These are phyloP conservation scores for Plecturocebus donacophilus DNA, from an alignment of 2,113 vertebrate genomes.

Conservation along the genomic window DNA sequence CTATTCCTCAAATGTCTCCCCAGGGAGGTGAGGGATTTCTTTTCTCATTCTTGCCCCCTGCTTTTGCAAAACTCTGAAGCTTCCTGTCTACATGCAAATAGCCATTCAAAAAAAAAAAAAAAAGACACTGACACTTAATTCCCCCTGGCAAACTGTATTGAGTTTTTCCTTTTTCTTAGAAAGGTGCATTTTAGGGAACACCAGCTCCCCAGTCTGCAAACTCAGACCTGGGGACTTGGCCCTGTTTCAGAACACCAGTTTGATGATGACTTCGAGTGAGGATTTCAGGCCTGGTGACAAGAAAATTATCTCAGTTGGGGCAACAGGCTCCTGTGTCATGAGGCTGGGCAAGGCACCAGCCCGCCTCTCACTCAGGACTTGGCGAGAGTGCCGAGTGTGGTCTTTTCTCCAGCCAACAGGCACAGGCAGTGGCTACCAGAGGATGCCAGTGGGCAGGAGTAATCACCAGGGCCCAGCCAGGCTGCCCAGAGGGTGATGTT, in stretches of 20 bases:
- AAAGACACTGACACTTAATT: background rate
- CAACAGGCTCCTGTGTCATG: background rate
- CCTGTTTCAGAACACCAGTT: conserved; percentile 57
- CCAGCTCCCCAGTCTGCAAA: background rate
- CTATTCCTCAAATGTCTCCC: conserved; percentile 27
- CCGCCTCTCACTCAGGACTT: background rate
- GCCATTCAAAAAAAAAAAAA: background rate
- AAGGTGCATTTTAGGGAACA: conserved; percentile 33
- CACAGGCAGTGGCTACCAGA: background rate
- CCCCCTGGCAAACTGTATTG: background rate
- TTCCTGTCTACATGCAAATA: conserved; percentile 62
- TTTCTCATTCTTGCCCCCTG: background rate
- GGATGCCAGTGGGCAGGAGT: background rate
- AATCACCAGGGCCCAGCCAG: background rate
- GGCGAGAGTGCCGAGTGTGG: background rate
- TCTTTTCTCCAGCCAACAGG: background rate
- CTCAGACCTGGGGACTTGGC: conserved; percentile 32
- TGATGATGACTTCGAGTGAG: conserved; percentile 44
- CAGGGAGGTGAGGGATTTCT: background rate
- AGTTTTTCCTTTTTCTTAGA: conserved; percentile 2
- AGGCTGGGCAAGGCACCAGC: background rate
- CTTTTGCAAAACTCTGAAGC: conserved; percentile 37
- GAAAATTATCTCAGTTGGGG: conserved; percentile 52
- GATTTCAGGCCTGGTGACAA: conserved; percentile 57
- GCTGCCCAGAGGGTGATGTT: background rate